Percentiles rank a stretch among this genome's conserved stretches.
Conservation (phyloP, 2,113 vertebrate species). For the Myocastor coypus region DNA sequence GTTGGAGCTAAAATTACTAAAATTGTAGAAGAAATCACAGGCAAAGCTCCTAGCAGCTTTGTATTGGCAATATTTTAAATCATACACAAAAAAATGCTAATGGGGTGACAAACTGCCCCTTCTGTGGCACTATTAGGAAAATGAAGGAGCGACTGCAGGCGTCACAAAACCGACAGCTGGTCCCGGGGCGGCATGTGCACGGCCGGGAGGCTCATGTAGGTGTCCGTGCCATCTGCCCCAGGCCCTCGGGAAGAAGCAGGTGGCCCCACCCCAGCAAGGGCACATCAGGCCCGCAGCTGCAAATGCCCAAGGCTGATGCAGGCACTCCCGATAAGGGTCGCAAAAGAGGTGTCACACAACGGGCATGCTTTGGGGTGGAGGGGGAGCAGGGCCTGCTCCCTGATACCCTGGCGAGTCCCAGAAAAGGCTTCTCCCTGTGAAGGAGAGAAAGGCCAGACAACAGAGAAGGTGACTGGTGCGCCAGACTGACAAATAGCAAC, state of each 20-base stretch:
- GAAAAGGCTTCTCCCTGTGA: not conserved
- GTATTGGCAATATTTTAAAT: not conserved
- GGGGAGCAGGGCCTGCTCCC: not conserved
- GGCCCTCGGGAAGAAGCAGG: not conserved
- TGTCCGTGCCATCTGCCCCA: no score
- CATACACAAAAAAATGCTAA: not conserved
- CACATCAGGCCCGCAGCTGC: not conserved
- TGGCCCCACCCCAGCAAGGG: not conserved
- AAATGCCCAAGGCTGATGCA: not conserved
- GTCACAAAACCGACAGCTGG: not conserved
- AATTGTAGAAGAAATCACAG: not conserved
- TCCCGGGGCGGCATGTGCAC: not conserved
- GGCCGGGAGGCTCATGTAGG: no score
- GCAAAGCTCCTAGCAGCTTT: not conserved
- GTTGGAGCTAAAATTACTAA: not conserved
- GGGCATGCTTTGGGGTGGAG: no score
- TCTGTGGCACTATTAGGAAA: not conserved
- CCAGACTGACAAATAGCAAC: not conserved
- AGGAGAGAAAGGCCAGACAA: not conserved
- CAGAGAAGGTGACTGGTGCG: not conserved
- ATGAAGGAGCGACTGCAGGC: not conserved
- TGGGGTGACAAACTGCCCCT: not conserved
- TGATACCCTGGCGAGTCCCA: not conserved
- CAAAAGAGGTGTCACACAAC: not conserved
- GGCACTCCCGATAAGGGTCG: no score